phyloP scores from a whole-genome alignment of 2,113 vertebrate genomes.

The Aleadryas rufinucha region DNA sequence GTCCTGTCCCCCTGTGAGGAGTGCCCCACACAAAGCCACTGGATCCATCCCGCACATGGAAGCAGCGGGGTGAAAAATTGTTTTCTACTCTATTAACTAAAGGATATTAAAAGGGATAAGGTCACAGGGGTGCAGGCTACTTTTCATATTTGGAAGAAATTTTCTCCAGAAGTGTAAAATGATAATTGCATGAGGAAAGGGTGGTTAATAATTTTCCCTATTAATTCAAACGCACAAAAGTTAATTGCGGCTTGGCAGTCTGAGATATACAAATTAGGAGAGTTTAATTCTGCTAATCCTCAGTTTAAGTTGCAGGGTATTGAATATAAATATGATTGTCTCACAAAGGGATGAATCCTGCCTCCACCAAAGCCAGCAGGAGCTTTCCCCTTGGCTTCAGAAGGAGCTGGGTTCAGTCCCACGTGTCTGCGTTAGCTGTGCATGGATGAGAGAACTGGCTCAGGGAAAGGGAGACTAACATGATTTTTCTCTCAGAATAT shows the following conservation, averaged over 20 bases:
- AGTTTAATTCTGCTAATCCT: constrained; percentile 63
- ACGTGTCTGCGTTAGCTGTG: neutral
- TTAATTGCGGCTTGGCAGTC: constrained; percentile 39
- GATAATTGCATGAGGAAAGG: constrained; percentile 12
- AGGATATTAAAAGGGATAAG: neutral
- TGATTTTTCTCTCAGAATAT: neutral
- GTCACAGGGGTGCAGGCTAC: neutral
- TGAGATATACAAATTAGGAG: constrained; percentile 56
- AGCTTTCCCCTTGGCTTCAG: neutral
- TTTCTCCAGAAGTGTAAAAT: neutral
- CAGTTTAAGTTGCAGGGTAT: constrained; percentile 32
- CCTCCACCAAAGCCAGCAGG: neutral
- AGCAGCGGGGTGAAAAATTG: constrained; percentile 27
- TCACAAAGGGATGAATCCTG: constrained; percentile 17
- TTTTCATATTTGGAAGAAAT: neutral
- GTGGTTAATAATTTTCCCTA: constrained; percentile 35
- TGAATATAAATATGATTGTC: constrained; percentile 25
- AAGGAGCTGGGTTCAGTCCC: neutral
- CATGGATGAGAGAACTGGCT: neutral
- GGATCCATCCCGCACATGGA: neutral
- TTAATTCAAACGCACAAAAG: constrained; percentile 30
- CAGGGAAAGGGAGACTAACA: neutral
- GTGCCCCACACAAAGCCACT: neutral
- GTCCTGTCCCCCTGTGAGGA: neutral
- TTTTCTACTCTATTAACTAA: constrained; percentile 6